phyloP scores from a whole-genome alignment of 2,797 vertebrate genomes.

The Hoplostethus atlanticus region DNA sequence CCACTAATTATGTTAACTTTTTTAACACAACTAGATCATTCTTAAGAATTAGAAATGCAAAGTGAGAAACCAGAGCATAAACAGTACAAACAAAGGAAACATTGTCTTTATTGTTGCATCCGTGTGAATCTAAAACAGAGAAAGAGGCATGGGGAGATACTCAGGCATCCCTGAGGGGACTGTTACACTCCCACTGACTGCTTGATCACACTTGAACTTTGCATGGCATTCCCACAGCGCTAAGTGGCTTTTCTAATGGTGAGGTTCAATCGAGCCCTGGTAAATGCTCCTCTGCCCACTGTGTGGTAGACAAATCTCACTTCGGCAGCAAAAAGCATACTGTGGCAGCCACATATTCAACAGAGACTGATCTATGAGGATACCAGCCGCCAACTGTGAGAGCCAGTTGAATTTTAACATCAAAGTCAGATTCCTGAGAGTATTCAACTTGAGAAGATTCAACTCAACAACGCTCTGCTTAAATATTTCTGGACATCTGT shows the following conservation, averaged over 20 bases:
- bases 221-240: conserved; percentile 74
- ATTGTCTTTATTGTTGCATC: conserved; percentile 37
- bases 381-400: conserved; percentile 2
- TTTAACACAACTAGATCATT: neutral
- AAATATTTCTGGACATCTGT: conserved; percentile 73
- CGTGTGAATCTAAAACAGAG: conserved; percentile 45
- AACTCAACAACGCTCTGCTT: conserved; percentile 44
- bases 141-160: conserved; percentile 44
- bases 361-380: conserved; percentile 16
- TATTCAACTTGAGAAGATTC: conserved; percentile 25
- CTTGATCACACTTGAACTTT: conserved; percentile 81
- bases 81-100: conserved; percentile 26
- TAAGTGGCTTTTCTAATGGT: conserved; percentile 70
- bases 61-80: neutral
- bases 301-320: conserved; percentile 33
- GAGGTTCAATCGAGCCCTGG: conserved; percentile 65
- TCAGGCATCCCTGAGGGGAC: conserved; percentile 56
- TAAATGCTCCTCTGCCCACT: conserved; percentile 58
- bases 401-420: conserved; percentile 20
- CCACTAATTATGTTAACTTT: conserved; percentile 9
- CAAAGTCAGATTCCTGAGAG: conserved; percentile 20
- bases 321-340: conserved; percentile 21
- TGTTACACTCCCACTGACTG: conserved; percentile 63
- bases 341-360: conserved; percentile 29
- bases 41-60: neutral